phyloP scores from a whole-genome alignment of 2,797 vertebrate genomes.

The Heteromormyrus szaboi region DNA sequence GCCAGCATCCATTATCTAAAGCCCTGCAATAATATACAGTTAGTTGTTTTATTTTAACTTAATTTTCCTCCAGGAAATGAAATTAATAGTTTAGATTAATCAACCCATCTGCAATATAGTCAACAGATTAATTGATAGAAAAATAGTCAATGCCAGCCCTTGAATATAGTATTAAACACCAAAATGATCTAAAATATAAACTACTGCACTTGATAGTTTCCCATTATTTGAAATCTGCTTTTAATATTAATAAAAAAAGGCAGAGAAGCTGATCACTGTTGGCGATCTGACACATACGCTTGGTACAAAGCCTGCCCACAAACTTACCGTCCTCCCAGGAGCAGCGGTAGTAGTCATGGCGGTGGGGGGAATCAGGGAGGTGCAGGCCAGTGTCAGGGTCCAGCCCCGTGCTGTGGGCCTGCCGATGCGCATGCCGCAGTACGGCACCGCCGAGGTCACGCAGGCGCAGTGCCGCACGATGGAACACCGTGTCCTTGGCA shows the following conservation, averaged over 20 bases:
- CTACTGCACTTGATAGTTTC: not conserved
- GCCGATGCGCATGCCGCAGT: constrained; percentile 81
- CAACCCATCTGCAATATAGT: not conserved
- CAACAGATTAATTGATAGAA: not conserved
- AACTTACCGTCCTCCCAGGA: constrained; percentile 94
- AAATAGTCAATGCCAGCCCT: not conserved
- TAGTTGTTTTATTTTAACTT: not conserved
- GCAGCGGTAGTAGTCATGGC: constrained; percentile 80
- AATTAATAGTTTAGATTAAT: not conserved
- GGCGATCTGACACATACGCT: not conserved
- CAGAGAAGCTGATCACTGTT: not conserved
- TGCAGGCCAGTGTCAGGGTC: constrained; percentile 85
- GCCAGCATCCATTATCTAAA: not conserved
- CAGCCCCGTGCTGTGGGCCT: constrained; percentile 85
- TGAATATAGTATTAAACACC: not conserved
- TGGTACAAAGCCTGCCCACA: not conserved
- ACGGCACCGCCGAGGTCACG: constrained; percentile 86
- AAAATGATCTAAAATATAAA: not conserved
- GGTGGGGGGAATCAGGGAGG: constrained; percentile 77
- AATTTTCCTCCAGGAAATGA: not conserved
- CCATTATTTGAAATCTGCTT: not conserved
- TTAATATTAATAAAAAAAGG: not conserved
- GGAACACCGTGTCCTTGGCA: constrained; percentile 96
- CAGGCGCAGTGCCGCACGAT: constrained; percentile 85
- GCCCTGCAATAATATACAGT: not conserved